phyloP scores from a whole-genome alignment of 2,888 invertebrate species.

The Drosophila robusta region DNA sequence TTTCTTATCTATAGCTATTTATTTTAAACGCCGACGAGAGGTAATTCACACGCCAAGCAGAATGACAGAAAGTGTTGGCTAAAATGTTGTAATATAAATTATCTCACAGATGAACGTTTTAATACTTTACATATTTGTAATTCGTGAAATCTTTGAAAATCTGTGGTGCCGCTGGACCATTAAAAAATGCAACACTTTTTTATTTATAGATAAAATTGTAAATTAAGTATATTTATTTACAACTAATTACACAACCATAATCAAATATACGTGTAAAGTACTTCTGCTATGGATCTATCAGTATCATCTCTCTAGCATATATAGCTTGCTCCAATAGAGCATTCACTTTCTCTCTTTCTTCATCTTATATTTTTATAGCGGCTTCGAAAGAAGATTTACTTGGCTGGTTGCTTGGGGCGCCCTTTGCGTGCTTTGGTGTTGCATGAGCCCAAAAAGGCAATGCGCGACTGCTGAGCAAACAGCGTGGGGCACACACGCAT shows the following conservation, averaged over 20 bases:
- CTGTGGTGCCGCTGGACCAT: too few relatives aligned
- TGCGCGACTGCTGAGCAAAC: conserved; percentile 60
- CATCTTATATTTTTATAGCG: conserved; percentile 7
- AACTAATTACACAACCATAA: conserved; percentile 2
- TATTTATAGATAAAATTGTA: neutral
- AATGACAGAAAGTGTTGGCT: too few relatives aligned
- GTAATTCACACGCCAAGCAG: neutral
- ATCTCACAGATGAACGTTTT: too few relatives aligned
- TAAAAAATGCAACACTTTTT: neutral
- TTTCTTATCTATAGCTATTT: conserved; percentile 14
- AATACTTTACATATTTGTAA: too few relatives aligned
- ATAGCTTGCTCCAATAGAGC: conserved; percentile 2
- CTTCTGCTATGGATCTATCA: conserved; percentile 28
- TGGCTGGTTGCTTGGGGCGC: conserved; percentile 30
- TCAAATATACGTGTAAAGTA: neutral
- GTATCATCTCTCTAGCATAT: conserved; percentile 16
- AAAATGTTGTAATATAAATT: too few relatives aligned
- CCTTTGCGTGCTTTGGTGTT: conserved; percentile 53
- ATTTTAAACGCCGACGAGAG: conserved; percentile 5
- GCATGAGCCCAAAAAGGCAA: conserved; percentile 50
- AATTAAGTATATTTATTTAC: neutral
- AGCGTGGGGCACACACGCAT: conserved; percentile 26
- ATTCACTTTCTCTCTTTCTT: conserved; percentile 18
- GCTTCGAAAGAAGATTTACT: conserved; percentile 42
- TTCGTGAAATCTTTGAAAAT: too few relatives aligned